Evolutionary conservation across 2,888 invertebrate genomes (phyloP).

Genomic region (Ennomos fuscantarius): DNA sequence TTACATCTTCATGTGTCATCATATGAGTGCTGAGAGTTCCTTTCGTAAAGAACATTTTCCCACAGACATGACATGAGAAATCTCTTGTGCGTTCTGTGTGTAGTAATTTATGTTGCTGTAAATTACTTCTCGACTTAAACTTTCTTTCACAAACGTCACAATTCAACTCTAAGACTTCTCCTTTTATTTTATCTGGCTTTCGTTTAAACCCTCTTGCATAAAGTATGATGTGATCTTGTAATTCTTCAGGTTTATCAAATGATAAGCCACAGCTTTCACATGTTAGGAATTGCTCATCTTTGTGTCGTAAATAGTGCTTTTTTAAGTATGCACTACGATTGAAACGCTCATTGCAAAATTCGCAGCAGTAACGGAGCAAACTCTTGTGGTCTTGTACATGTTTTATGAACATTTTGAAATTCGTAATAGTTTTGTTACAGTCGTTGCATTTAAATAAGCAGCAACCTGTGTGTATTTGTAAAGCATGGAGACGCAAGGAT

Average conservation of each 20-base stretch:
- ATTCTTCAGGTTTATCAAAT: conserved; percentile 61
- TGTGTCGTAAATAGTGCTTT: conserved; percentile 50
- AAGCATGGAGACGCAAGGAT: conserved; percentile 67
- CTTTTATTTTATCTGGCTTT: conserved; percentile 43
- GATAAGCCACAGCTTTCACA: conserved; percentile 67
- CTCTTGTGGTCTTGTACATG: conserved; percentile 71
- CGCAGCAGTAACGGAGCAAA: conserved; percentile 67
- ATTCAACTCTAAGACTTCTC: conserved; percentile 60
- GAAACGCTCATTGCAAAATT: conserved; percentile 68
- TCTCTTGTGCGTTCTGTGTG: conserved; percentile 77
- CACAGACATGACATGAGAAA: conserved; percentile 76
- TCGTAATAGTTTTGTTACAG: conserved; percentile 63
- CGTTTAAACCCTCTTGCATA: conserved; percentile 59
- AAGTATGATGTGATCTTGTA: conserved; percentile 66
- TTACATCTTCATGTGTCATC: conserved; percentile 71
- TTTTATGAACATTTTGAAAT: conserved; percentile 63
- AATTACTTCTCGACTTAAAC: conserved; percentile 71
- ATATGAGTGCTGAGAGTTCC: conserved; percentile 75
- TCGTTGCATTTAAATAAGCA: conserved; percentile 73
- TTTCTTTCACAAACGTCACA: conserved; percentile 70
- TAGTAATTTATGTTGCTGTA: conserved; percentile 68
- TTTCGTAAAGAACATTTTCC: conserved; percentile 80
- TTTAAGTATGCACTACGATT: conserved; percentile 55
- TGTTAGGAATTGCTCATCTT: conserved; percentile 35
- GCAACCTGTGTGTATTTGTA: conserved; percentile 71